A percentile compares a stretch with the other conserved stretches of the same genome.
Evolutionary conservation across 2,888 invertebrate genomes (phyloP).

Genomic region (Nysson spinosus): DNA sequence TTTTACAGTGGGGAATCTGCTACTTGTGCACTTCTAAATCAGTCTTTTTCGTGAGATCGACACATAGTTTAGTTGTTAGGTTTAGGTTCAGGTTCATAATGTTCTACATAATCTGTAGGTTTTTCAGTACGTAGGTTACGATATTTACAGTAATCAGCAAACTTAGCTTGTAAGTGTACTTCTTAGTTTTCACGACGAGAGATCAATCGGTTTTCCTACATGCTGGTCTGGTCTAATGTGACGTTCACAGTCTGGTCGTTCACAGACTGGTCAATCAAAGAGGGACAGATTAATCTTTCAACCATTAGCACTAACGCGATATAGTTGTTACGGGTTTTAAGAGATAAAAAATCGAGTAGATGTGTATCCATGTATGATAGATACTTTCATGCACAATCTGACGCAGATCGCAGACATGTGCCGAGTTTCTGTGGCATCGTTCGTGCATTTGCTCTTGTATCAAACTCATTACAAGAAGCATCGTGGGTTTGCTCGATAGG

Average conservation of each 20-base stretch:
- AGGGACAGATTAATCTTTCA: constrained; percentile 56
- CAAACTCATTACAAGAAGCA: constrained; percentile 45
- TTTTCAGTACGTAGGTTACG: constrained; percentile 67
- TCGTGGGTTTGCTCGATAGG: constrained; percentile 58
- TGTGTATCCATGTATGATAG: constrained; percentile 49
- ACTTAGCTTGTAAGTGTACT: constrained; percentile 64
- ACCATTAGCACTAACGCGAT: constrained; percentile 37
- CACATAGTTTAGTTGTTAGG: constrained; percentile 66
- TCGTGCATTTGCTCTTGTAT: constrained; percentile 49
- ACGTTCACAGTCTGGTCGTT: constrained; percentile 56
- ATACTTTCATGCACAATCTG: constrained; percentile 52
- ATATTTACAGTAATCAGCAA: constrained; percentile 63
- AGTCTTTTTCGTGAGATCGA: constrained; percentile 58
- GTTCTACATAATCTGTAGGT: constrained; percentile 65
- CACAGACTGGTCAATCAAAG: constrained; percentile 48
- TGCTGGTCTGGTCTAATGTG: constrained; percentile 51
- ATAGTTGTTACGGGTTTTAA: constrained; percentile 45
- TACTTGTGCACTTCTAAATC: constrained; percentile 56
- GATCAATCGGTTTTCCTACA: constrained; percentile 56
- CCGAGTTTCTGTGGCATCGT: constrained; percentile 49
- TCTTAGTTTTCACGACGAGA: constrained; percentile 60
- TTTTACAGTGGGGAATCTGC: constrained; percentile 58
- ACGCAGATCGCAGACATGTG: constrained; percentile 49
- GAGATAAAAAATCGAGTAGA: constrained; percentile 25
- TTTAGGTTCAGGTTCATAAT: constrained; percentile 70